These are phyloP conservation scores for Amphipoea oculea DNA, from an alignment of 2,888 invertebrate species.

Conservation along the genomic window DNA sequence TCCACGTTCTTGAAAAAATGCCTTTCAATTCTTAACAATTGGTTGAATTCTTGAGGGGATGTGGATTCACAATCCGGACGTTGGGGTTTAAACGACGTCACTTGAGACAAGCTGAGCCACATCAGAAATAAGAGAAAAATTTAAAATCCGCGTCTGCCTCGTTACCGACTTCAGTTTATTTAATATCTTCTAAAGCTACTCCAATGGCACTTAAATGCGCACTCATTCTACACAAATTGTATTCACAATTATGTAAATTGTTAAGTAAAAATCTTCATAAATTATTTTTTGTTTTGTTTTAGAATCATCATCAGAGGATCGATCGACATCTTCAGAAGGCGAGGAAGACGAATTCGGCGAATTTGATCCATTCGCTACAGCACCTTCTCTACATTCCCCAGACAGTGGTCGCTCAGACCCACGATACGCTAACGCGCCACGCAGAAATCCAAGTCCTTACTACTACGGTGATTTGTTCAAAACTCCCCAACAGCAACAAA, in stretches of 20 bases:
- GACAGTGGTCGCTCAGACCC: slow-evolving; percentile 92
- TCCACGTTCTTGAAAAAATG: slow-evolving; percentile 48
- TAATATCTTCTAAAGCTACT: slow-evolving; percentile 59
- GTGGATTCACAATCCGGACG: slow-evolving; percentile 72
- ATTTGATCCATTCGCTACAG: slow-evolving; percentile 87
- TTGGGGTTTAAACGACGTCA: slow-evolving; percentile 80
- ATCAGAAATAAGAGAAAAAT: slow-evolving; percentile 73
- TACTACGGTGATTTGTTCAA: slow-evolving; percentile 95
- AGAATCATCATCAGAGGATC: slow-evolving; percentile 87
- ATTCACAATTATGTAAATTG: slow-evolving; percentile 2
- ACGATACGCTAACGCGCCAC: slow-evolving; percentile 89
- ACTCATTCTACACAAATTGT: background rate
- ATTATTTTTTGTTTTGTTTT: slow-evolving; percentile 72
- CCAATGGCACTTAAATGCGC: slow-evolving; percentile 18
- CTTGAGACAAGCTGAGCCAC: slow-evolving; percentile 77
- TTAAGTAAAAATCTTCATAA: background rate
- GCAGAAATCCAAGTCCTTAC: slow-evolving; percentile 95
- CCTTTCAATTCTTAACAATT: slow-evolving; percentile 71
- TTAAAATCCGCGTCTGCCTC: slow-evolving; percentile 74
- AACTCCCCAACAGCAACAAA: slow-evolving; percentile 83
- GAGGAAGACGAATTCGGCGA: slow-evolving; percentile 91
- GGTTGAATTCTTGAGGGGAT: slow-evolving; percentile 71
- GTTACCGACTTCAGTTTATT: slow-evolving; percentile 73
- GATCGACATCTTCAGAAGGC: slow-evolving; percentile 89
- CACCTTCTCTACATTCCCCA: slow-evolving; percentile 92